phyloP scores from a whole-genome alignment of 2,113 vertebrate genomes.

The Rutilus rutilus region DNA sequence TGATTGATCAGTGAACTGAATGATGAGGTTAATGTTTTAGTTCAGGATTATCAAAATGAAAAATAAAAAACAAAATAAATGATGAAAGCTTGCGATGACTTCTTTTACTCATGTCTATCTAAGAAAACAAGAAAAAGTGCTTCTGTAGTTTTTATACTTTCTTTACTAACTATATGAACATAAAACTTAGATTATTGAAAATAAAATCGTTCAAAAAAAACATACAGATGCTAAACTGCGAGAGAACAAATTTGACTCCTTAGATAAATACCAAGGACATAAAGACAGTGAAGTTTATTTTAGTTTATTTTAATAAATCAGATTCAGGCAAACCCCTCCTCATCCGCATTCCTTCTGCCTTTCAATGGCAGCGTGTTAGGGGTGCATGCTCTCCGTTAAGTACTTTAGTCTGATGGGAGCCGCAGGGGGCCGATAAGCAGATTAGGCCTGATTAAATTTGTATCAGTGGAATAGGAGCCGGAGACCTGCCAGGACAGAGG shows the following conservation, averaged over 20 bases:
- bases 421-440: conserved; percentile 79
- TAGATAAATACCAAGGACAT: not conserved
- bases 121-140: not conserved
- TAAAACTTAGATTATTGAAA: not conserved
- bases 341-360: conserved; percentile 69
- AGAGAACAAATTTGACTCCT: conserved; percentile 10
- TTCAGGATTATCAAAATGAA: not conserved
- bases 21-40: not conserved
- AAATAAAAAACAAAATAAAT: no score
- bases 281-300: conserved; percentile 47
- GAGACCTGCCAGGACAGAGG: conserved; percentile 77
- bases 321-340: conserved; percentile 60
- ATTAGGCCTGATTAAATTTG: conserved; percentile 84
- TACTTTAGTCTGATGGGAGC: conserved; percentile 76
- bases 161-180: not conserved
- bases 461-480: conserved; percentile 79
- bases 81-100: not conserved
- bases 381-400: conserved; percentile 76
- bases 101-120: not conserved
- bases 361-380: conserved; percentile 71
- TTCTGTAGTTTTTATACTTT: not conserved
- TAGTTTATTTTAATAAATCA: conserved; percentile 73
- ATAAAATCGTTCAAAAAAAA: not conserved
- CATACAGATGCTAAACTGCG: not conserved
- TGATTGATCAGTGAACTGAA: not conserved